phyloP scores from a whole-genome alignment of 2,797 vertebrate genomes.

The Acestrorhynchus altus region DNA sequence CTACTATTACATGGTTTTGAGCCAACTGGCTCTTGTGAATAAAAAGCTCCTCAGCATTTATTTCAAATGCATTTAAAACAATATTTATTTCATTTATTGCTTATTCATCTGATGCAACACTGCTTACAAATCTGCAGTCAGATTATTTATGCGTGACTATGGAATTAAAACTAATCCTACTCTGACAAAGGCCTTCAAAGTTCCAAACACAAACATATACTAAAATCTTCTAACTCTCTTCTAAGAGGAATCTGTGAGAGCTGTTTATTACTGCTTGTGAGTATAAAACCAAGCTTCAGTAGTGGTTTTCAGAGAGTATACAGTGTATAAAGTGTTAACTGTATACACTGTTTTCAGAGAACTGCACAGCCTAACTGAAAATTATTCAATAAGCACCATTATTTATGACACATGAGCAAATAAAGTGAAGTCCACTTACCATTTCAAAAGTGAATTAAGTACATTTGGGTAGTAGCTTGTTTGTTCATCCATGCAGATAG shows the following conservation, averaged over 20 bases:
- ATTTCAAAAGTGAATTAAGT: conserved; percentile 12
- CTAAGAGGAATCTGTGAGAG: neutral
- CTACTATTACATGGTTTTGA: too few relatives aligned
- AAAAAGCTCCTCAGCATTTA: too few relatives aligned
- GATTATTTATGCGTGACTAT: conserved; percentile 54
- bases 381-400: too few relatives aligned
- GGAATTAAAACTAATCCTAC: conserved; percentile 49
- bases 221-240: neutral
- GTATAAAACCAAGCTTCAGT: too few relatives aligned
- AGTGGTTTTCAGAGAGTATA: neutral
- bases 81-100: too few relatives aligned
- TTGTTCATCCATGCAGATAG: conserved; percentile 11
- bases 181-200: conserved; percentile 1
- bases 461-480: conserved; percentile 10
- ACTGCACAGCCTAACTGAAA: too few relatives aligned
- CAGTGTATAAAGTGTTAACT: too few relatives aligned
- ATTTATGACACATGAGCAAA: neutral
- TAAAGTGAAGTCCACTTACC: conserved; percentile 38
- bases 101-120: neutral
- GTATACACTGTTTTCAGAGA: neutral
- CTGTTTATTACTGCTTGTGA: too few relatives aligned
- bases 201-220: neutral
- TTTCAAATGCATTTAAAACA: too few relatives aligned
- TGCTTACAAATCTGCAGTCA: conserved; percentile 24
- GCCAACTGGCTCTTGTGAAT: too few relatives aligned